Evolutionary conservation across 37 sponge, comb jelly and placozoan genomes (phyloP), one percentile per base, ranked within the genome.

Genomic region (Aplysina aerophoba): DNA sequence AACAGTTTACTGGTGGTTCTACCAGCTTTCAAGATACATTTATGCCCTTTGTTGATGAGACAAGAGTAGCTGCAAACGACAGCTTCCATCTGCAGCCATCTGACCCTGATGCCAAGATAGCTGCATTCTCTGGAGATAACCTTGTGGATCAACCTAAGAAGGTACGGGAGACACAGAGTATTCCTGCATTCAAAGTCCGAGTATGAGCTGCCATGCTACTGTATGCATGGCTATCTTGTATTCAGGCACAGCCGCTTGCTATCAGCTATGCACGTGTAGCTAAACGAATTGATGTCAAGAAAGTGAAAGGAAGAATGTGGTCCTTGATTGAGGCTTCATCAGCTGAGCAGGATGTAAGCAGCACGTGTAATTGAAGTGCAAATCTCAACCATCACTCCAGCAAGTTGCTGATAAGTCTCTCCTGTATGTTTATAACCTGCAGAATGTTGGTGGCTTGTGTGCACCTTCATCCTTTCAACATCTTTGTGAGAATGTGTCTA

Each of bases 291-390:
- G 94, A 96, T 82, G 90, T 96, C 60, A 94, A 91, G 56, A 93
- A 85, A 62, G 77, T 96, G 50, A 96, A 96, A 71, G 28, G n/a
- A 13, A 87, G 35, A 40, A 96, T 96, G 92, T 96, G 97, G 97
- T 59, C 84, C 12, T 58, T 88, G 27, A 88, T 95, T 55, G 4
- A 4, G 37, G 31, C 34, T 73, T 30, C 74, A 37, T 33, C 34
- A 30, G 74, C 31, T 6, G 31, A 22, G 31, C 24, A 28, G 64
- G 27, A 27, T n/a, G 27, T 63, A 27, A 63, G 64, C 24, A n/a
- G 27, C 79, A 24, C 72, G 0, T 11, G 27, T 17, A 2, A 4
- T n/a, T 71, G 5, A 11, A 4, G 11, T 63, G 24, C 27, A 30
- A 2, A 2, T 12, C 24, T 28, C 3, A 63, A 63, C 5, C 8